Conservation (phyloP, 2,888 invertebrate species). For the Clepsis dumicolana region DNA sequence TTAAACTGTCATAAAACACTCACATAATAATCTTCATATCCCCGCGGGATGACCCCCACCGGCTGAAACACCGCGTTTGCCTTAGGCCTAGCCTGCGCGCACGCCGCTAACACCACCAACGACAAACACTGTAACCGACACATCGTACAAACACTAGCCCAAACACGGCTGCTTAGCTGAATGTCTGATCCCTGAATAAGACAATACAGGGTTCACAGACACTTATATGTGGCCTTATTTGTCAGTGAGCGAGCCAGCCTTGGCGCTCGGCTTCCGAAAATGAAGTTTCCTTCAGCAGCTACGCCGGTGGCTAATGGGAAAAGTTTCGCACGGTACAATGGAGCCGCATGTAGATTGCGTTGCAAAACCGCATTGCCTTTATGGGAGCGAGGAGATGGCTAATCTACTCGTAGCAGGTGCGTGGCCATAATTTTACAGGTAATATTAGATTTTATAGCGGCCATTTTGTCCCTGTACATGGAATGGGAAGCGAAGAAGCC, state of each 20-base stretch:
- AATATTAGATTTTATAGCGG: background rate
- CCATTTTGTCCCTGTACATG: background rate
- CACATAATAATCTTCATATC: constrained; percentile 87
- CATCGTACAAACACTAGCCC: constrained; percentile 62
- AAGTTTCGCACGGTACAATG: constrained; percentile 79
- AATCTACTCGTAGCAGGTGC: constrained; percentile 33
- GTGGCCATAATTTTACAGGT: constrained; percentile 16
- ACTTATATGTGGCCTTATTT: constrained; percentile 84
- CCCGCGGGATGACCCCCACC: constrained; percentile 71
- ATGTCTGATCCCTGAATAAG: constrained; percentile 71
- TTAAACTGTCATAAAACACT: constrained; percentile 58
- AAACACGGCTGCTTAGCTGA: constrained; percentile 63
- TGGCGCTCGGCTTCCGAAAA: constrained; percentile 76
- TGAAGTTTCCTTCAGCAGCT: constrained; percentile 72
- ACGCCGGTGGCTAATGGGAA: constrained; percentile 69
- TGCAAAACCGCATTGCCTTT: constrained; percentile 57
- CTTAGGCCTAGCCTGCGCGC: constrained; percentile 63
- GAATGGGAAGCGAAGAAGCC: background rate
- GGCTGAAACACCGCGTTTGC: constrained; percentile 62
- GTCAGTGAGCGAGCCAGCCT: constrained; percentile 64
- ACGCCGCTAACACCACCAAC: constrained; percentile 60
- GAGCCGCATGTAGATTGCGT: constrained; percentile 65
- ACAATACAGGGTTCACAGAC: constrained; percentile 73
- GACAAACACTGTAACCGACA: constrained; percentile 65
- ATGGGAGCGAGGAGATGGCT: constrained; percentile 50